Percentiles rank a stretch among this genome's conserved stretches.
Conservation (phyloP, 1,140 invertebrate species). For the Palaemon carinicauda region DNA sequence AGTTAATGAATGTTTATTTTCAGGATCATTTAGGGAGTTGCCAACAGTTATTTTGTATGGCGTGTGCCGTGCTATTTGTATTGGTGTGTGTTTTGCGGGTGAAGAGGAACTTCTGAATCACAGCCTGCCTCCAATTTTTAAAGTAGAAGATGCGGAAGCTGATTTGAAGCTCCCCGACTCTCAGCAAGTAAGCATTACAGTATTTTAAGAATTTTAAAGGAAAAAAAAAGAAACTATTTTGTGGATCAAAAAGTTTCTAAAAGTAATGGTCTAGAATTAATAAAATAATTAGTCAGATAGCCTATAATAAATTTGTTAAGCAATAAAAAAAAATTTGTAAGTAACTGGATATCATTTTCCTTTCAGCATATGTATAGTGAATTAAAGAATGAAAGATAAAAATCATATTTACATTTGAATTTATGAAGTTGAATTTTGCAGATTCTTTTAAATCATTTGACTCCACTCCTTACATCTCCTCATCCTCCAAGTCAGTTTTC, state of each 20-base stretch:
- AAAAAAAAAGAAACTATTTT: too few relatives aligned
- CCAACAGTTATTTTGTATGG: slow-evolving; percentile 28
- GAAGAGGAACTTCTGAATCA: slow-evolving; percentile 53
- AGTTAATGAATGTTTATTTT: not conserved
- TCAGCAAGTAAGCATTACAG: slow-evolving; percentile 26
- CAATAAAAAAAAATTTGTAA: too few relatives aligned
- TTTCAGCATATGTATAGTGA: too few relatives aligned
- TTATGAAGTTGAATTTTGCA: slow-evolving; percentile 55
- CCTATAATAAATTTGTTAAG: too few relatives aligned
- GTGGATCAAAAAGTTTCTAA: too few relatives aligned
- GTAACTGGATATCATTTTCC: too few relatives aligned
- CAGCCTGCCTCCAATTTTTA: slow-evolving; percentile 62
- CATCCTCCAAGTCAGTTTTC: slow-evolving; percentile 62
- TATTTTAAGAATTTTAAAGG: not conserved
- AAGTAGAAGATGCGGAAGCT: slow-evolving; percentile 60
- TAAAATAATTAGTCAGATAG: too few relatives aligned
- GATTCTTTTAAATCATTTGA: slow-evolving; percentile 64
- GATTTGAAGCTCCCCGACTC: slow-evolving; percentile 62
- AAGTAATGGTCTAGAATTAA: too few relatives aligned
- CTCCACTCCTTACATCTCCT: slow-evolving; percentile 62
- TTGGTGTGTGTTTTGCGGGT: not conserved
- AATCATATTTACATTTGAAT: too few relatives aligned
- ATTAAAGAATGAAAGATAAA: too few relatives aligned
- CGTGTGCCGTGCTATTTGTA: slow-evolving; percentile 11
- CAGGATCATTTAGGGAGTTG: not conserved